Conservation (phyloP, 92 coral and sea anemone species). For the Porites rus region DNA sequence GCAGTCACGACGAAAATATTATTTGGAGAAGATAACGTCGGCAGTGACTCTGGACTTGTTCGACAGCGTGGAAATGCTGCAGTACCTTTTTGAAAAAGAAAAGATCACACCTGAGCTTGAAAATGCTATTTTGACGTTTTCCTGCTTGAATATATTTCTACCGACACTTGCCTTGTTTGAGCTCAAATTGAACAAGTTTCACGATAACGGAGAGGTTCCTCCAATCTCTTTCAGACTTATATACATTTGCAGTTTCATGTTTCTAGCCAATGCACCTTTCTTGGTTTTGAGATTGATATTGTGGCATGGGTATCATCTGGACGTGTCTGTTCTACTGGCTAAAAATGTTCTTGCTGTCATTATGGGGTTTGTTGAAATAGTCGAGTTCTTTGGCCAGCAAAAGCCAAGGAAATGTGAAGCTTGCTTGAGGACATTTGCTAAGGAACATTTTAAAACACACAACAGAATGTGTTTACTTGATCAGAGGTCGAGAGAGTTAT, state of each 20-base stretch:
- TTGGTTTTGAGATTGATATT: conserved; percentile 77
- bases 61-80: conserved; percentile 94
- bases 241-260: conserved; percentile 80
- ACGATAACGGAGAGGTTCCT: conserved; percentile 86
- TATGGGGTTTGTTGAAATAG: conserved; percentile 80
- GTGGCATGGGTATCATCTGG: conserved; percentile 76
- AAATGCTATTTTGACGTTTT: conserved; percentile 71
- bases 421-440: conserved; percentile 75
- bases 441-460: conserved; percentile 67
- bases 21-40: conserved; percentile 83
- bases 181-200: conserved; percentile 86
- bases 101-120: conserved; percentile 43
- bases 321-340: conserved; percentile 81
- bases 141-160: conserved; percentile 85
- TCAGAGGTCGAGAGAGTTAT: background rate
- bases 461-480: background rate
- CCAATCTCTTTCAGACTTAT: conserved; percentile 83
- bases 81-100: conserved; percentile 77
- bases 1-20: conserved; percentile 78
- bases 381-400: conserved; percentile 86
- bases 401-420: conserved; percentile 75
- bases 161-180: conserved; percentile 91
- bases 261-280: conserved; percentile 87
- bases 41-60: conserved; percentile 91
- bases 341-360: conserved; percentile 83